phyloP scores from a whole-genome alignment of 2,797 vertebrate genomes.

The Aotus griseimembra region DNA sequence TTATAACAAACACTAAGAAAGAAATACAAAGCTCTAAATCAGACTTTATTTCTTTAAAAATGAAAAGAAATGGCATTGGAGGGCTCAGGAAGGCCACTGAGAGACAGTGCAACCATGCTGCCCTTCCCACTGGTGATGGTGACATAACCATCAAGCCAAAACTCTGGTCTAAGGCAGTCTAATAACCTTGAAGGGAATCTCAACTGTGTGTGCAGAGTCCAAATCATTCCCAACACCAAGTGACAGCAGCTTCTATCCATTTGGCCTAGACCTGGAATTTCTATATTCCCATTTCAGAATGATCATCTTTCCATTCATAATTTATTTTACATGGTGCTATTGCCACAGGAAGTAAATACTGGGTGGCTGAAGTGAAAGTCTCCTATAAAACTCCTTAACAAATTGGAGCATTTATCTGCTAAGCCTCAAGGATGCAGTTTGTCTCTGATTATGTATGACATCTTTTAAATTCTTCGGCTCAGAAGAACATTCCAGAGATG shows the following conservation, averaged over 20 bases:
- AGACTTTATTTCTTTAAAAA: not conserved
- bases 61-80: not conserved
- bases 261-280: not conserved
- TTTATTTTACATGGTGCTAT: not conserved
- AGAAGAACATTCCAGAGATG: conserved; percentile 65
- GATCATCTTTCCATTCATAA: not conserved
- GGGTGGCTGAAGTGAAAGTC: not conserved
- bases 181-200: not conserved
- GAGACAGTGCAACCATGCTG: not conserved
- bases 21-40: conserved; percentile 53
- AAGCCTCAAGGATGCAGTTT: not conserved
- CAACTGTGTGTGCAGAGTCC: not conserved
- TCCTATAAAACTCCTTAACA: not conserved
- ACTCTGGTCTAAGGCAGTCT: not conserved
- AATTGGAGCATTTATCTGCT: not conserved
- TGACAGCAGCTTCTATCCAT: not conserved
- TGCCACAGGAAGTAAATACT: not conserved
- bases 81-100: not conserved
- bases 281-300: not conserved
- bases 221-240: not conserved
- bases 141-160: not conserved
- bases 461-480: conserved; percentile 57
- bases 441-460: not conserved
- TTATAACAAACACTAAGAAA: conserved; percentile 59
- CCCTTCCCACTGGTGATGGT: not conserved